Base-by-base conservation (phyloP, 2,797 vertebrate species). In the Micromesistius poutassou region DNA sequence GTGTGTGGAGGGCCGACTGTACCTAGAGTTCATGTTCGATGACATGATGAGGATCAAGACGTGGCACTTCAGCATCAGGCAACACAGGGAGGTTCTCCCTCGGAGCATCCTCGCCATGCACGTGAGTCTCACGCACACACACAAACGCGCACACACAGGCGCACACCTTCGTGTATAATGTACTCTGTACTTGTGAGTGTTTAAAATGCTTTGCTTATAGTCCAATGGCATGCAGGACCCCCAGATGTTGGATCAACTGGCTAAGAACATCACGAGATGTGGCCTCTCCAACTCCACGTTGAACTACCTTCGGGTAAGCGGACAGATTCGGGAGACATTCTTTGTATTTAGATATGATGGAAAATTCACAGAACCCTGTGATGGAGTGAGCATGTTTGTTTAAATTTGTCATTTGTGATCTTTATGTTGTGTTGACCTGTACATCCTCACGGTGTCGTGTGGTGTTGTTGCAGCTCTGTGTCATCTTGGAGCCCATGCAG, bases 11-110 rank as follows among this genome's bases (percentile, higher is more conserved):
- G 98, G 98, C 0, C 96, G 97, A 79, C 93, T 99, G 80, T 98
- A 98, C 93, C 90, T 99, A 94, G 98, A 99, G 92, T 99, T 99
- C 92, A 98, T 98, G 96, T 99, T 99, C 72, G 97, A 99, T 0
- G 98, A 99, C 93, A 98, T 99, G 95, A 99, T 99, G 98, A 95
- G 97, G 93, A 99, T 99, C 96, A 98, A 98, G 93, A 99, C 97
- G 0, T 99, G 98, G 98, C 97, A 99, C 92, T 99, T 99, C 95
- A 98, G 97, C 88, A 98, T 99, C 93, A 95, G 97, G 83, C 98
- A 99, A 92, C 98, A 99, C 90, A 96, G 97, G 86, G 97, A 99
- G 87, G 96, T 99, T 85, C 98, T 99, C 87, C 97, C 98, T 71
- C 97, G 98, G 92, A 99, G 97, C 91, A 97, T 99, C 93, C 94